Percentiles rank a stretch among this genome's conserved stretches.
phyloP scores from a whole-genome alignment of 2,888 invertebrate genomes.

The Hyposoter didymator region DNA sequence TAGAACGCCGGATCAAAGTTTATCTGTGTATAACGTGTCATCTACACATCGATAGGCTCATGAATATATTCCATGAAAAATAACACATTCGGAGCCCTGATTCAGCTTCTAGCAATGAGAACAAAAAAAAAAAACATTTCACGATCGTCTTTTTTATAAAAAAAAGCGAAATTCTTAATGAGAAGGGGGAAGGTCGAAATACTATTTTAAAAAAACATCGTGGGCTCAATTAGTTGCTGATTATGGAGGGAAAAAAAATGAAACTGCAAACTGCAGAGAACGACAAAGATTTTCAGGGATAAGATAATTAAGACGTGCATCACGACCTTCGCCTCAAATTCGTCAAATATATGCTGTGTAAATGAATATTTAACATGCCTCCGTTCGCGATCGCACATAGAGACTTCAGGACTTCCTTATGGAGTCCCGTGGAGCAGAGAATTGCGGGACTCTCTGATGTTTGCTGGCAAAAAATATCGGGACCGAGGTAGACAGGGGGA shows the following conservation, averaged over 20 bases:
- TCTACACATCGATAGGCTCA: slow-evolving; percentile 8
- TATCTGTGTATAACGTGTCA: slow-evolving; percentile 26
- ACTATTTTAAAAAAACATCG: too few relatives aligned
- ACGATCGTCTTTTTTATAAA: background rate
- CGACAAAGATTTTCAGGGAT: slow-evolving; percentile 32
- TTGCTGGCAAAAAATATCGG: slow-evolving; percentile 68
- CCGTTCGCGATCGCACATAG: slow-evolving; percentile 43
- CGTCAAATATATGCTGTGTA: slow-evolving; percentile 55
- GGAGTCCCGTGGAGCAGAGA: slow-evolving; percentile 33
- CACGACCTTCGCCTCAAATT: slow-evolving; percentile 67
- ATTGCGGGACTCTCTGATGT: slow-evolving; percentile 42
- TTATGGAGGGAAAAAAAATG: background rate
- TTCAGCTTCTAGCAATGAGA: background rate
- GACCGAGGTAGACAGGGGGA: slow-evolving; percentile 14
- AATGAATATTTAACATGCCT: slow-evolving; percentile 39
- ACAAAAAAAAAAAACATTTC: background rate
- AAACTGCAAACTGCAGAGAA: background rate
- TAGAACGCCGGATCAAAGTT: slow-evolving; percentile 39
- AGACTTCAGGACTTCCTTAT: slow-evolving; percentile 71
- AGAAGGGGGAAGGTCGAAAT: too few relatives aligned
- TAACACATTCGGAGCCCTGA: background rate
- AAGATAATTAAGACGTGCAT: slow-evolving; percentile 81
- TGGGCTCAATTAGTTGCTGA: too few relatives aligned
- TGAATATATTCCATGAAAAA: background rate
- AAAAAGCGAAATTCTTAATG: background rate